phyloP scores from a whole-genome alignment of 64 coral and sea anemone species.

The Porites lutea region DNA sequence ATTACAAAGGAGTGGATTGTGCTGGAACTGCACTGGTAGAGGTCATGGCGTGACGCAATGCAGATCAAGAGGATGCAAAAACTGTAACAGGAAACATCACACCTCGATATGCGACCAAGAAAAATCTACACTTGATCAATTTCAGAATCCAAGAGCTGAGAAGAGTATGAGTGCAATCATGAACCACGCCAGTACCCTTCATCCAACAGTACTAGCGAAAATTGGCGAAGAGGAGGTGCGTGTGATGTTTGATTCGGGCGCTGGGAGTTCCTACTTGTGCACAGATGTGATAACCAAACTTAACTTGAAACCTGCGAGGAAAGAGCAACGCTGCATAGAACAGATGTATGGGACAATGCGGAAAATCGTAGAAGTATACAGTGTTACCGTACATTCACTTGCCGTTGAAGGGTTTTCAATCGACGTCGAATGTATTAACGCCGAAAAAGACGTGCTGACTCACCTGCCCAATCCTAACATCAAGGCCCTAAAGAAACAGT shows the following conservation, averaged over 20 bases:
- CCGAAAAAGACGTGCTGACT: conserved; percentile 30
- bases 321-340: conserved; percentile 40
- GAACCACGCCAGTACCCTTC: conserved; percentile 11
- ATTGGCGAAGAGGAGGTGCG: conserved; percentile 41
- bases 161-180: neutral
- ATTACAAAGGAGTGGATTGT: conserved; percentile 8
- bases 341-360: conserved; percentile 53
- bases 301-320: conserved; percentile 33
- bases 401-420: conserved; percentile 28
- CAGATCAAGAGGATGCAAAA: conserved; percentile 32
- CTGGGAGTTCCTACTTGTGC: conserved; percentile 65
- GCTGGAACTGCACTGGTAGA: conserved; percentile 9
- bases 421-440: conserved; percentile 30
- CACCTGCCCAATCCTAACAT: conserved; percentile 38
- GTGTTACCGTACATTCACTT: conserved; percentile 5
- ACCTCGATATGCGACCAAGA: conserved; percentile 49
- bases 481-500: conserved; percentile 15
- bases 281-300: conserved; percentile 54
- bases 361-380: conserved; percentile 39
- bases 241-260: conserved; percentile 58
- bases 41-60: conserved; percentile 30
- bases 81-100: conserved; percentile 55
- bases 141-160: neutral
- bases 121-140: no score
- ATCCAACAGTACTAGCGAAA: conserved; percentile 57